Base-by-base conservation (phyloP, 2,113 vertebrate species). In the Cyrtonyx montezumae region DNA sequence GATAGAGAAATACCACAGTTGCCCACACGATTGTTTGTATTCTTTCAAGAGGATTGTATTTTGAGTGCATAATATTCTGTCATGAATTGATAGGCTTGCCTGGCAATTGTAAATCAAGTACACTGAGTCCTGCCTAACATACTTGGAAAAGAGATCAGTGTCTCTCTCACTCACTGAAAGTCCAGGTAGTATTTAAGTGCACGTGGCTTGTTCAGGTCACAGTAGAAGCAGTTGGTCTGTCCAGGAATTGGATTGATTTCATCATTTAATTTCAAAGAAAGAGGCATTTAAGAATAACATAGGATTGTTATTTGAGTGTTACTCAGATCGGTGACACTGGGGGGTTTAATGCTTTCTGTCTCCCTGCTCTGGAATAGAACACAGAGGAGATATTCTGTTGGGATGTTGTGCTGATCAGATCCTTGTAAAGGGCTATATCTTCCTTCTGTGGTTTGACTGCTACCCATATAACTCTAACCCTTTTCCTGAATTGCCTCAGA, bases 401-500 rank as follows among this genome's bases (percentile, higher is more conserved):
- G 61, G 30, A 62, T 43, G 13, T 22, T 42, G 55, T 55, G 37
- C 85, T 49, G 45, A 69, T 85, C 65, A 80, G 46, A 87, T 22
- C 45, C 49, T 84, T 36, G 8, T 53, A 70, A 46, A n/a, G 43
- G 43, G 22, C 63, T 80, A 1, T 63, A 8, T 78, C 77, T 77
- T 92, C 78, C 74, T 37, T 78, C 78, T 89, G 80, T 81, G 70
- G 70, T 92, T 91, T 88, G 58, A 84, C 70, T 71, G 53, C 73
- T 53, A 10, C 80, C 58, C 70, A 68, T 84, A 81, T 56, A 61
- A 56, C 56, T 78, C 56, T 59, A 85, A 82, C 36, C 40, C 63
- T 89, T 92, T 91, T 87, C 94, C 87, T 91, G 82, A 93, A 83
- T 63, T 91, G 59, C 75, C 59, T 85, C 71, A 73, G 62, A 61